Percentiles rank a stretch among this genome's conserved stretches.
These are phyloP conservation scores for Alosa sapidissima DNA, from an alignment of 2,797 vertebrate species.

Conservation along the genomic window DNA sequence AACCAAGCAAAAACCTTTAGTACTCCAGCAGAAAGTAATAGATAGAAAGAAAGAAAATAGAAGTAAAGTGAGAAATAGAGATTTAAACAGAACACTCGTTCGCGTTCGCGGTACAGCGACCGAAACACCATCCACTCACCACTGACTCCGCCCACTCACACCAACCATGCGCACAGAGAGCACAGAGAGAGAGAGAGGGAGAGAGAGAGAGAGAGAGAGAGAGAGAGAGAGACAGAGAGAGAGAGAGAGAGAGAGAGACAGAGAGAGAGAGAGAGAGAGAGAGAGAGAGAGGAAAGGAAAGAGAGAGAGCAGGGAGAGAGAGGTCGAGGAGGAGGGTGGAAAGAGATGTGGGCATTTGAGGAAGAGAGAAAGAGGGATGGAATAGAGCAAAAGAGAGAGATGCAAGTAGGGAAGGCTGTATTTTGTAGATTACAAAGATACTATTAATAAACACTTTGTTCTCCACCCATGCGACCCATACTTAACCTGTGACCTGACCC, in stretches of 20 bases:
- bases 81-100: no score
- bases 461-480: neutral
- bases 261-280: neutral
- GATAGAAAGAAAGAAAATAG: no score
- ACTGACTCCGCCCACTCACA: no score
- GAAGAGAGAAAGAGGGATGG: constrained; percentile 9
- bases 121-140: no score
- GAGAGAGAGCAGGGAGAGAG: constrained; percentile 12
- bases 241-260: neutral
- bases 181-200: no score
- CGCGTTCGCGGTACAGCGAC: no score
- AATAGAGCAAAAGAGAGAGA: neutral
- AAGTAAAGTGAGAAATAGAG: no score
- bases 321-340: constrained; percentile 6
- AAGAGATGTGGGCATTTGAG: neutral
- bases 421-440: neutral
- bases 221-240: constrained; percentile 6
- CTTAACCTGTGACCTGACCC: neutral
- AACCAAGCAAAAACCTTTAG: no score
- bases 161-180: no score
- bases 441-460: neutral
- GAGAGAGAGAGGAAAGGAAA: neutral
- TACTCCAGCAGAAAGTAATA: no score
- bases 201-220: constrained; percentile 50
- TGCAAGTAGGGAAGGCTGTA: neutral